Evolutionary conservation across 2,797 vertebrate genomes (phyloP), one percentile per base, ranked within the genome.

Genomic region (Chromobotia macracanthus): DNA sequence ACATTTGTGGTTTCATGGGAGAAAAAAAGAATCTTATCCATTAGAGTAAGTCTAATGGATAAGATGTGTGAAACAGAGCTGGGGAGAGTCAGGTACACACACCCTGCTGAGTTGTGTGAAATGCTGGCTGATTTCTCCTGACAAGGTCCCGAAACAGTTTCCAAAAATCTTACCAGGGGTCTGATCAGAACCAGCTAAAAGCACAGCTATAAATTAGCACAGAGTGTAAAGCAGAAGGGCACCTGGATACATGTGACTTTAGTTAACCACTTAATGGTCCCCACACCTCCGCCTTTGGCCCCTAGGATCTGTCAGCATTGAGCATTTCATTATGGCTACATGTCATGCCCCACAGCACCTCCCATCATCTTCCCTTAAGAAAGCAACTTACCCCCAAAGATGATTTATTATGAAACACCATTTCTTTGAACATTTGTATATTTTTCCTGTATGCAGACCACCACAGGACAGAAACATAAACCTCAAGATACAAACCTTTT

Each of bases 101-200:
- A 79, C 83, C 85, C 80, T 41, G 51, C 87, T 88, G 87, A 84
- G 83, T 88, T 84, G 84, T 86, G 83, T 86, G 82, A 88, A 89
- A 83, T 23, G 53, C 13, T 50, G 75, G 79, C 86, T 91, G 90
- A 92, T 91, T 79, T 82, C 80, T 64, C 48, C 82, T 89, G 92
- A 94, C 90, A 89, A 89, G 88, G 87, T 91, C 90, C 88, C 87
- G 88, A 90, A 92, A 89, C 88, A 84, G 85, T 87, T 90, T 91
- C 87, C 86, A 88, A 82, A 89, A 88, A 89, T 91, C 87, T 80
- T 79, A 88, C 66, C 79, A 56, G 86, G 87, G 67, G 79, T 81
- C 72, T 91, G 89, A 93, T 91, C 84, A 88, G 83, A 89, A 90
- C 82, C 91, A 93, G 91, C 91, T 92, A 90, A 91, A 89, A 86